phyloP scores from a whole-genome alignment of 2,888 invertebrate genomes.

The Pegoplata infirma region DNA sequence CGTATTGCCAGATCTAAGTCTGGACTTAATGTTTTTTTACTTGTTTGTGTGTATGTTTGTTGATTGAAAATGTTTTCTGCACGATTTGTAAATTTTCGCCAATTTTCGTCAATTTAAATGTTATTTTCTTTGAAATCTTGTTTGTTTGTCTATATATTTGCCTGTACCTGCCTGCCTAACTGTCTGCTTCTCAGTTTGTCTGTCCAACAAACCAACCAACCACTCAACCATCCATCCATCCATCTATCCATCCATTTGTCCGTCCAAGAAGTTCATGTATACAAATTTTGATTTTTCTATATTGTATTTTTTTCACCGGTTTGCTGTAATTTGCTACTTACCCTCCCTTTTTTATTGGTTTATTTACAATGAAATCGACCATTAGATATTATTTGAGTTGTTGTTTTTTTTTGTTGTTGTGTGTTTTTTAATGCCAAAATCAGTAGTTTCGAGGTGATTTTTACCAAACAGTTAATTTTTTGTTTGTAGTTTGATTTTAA shows the following conservation, averaged over 20 bases:
- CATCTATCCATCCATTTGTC: slow-evolving; percentile 8
- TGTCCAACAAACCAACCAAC: slow-evolving; percentile 15
- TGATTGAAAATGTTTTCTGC: slow-evolving; percentile 65
- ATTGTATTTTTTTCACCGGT: slow-evolving; percentile 24
- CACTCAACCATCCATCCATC: background rate
- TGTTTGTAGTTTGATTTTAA: background rate
- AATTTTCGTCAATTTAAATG: slow-evolving; percentile 63
- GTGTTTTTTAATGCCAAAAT: slow-evolving; percentile 40
- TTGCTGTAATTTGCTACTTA: slow-evolving; percentile 57
- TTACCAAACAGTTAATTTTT: slow-evolving; percentile 54
- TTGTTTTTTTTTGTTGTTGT: slow-evolving; percentile 3
- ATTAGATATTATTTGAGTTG: slow-evolving; percentile 35
- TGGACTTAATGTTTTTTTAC: background rate
- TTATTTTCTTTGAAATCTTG: slow-evolving; percentile 62
- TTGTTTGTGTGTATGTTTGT: slow-evolving; percentile 6
- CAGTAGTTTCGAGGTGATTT: slow-evolving; percentile 58
- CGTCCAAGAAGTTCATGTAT: slow-evolving; percentile 34
- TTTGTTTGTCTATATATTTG: slow-evolving; percentile 59
- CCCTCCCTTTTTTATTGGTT: slow-evolving; percentile 58
- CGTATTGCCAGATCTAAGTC: slow-evolving; percentile 5
- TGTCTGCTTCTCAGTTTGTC: slow-evolving; percentile 14
- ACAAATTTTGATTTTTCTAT: slow-evolving; percentile 13
- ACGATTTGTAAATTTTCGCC: slow-evolving; percentile 67
- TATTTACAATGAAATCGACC: slow-evolving; percentile 53
- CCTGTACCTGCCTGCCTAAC: slow-evolving; percentile 25